Conservation (phyloP, 2,888 invertebrate species). For the Mystacides longicornis region DNA sequence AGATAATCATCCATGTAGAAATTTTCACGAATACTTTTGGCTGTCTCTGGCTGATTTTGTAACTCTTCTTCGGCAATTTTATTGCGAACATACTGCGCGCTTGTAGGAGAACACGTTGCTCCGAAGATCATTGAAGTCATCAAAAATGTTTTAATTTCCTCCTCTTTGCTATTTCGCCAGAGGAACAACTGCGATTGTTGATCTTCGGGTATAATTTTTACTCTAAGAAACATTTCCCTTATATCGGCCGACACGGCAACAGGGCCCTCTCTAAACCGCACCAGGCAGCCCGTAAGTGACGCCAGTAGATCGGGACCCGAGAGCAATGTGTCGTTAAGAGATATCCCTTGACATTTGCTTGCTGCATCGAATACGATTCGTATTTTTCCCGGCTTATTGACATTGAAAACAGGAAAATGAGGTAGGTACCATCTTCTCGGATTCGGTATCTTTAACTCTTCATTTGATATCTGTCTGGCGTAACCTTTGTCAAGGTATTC, state of each 20-base stretch:
- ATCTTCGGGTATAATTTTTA: background rate
- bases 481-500: slow-evolving; percentile 1
- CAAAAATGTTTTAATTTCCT: no score
- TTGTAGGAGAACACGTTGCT: slow-evolving; percentile 28
- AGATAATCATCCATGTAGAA: slow-evolving; percentile 22
- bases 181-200: background rate
- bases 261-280: slow-evolving; percentile 28
- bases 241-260: slow-evolving; percentile 21
- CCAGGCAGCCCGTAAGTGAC: slow-evolving; percentile 28
- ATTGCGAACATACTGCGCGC: slow-evolving; percentile 21
- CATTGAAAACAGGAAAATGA: slow-evolving; percentile 25
- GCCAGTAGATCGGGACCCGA: slow-evolving; percentile 29
- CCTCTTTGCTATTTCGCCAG: slow-evolving; percentile 26
- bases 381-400: slow-evolving; percentile 28
- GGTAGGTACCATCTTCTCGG: slow-evolving; percentile 16
- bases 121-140: slow-evolving; percentile 29
- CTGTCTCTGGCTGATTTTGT: background rate
- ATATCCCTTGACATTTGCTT: slow-evolving; percentile 24
- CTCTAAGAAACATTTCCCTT: no score
- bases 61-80: background rate
- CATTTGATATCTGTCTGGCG: background rate
- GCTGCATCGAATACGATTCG: slow-evolving; percentile 31
- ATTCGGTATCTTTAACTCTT: no score
- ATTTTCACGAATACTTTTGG: background rate
- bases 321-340: slow-evolving; percentile 28